Base-by-base conservation (phyloP, 2,888 invertebrate genomes). In the Polydrusus pterygomalis region DNA sequence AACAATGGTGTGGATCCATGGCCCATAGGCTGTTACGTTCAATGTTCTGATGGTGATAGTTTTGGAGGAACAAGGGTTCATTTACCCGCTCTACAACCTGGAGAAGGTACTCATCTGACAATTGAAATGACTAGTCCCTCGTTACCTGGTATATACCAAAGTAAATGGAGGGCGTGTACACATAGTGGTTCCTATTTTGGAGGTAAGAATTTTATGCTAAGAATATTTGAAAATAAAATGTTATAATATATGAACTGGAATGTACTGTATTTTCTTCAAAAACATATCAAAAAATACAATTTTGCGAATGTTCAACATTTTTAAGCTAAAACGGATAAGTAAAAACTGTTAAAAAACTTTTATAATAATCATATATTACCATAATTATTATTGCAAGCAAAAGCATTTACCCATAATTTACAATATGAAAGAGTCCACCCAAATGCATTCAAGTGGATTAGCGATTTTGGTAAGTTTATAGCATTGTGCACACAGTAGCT, bases 141-240 rank as follows among this genome's bases (percentile, higher is more conserved):
- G 13, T 86, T 89, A 72, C 90, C 93, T 49, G 96, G 96, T 11
- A 91, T 92, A 17, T 95, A 94, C 87, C 92, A 94, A 87, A 95
- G 95, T 81, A 94, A 95, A 89, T 98, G 97, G 94, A 92, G 97
- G 84, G 91, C 98, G 90, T 93, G 94, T 84, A 96, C 96, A 74
- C 91, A 95, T 49, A 93, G 93, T 83, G 97, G 97, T 77, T 92
- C 94, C 82, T 96, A 94, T 88, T 97, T 98, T 90, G 98, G 98
- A 87, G 97, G 97, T 97, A 89, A 86, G 83, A 78, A 25, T 34
- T 7, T 7, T 6, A 34, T 34, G 7, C 34, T 34, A 34, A 9
- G 34, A 34, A 25, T 25, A 5, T 25, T 25, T 25, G 25, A 25
- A 5, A 25, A 25, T 25, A 25, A 5, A 25, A 25, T 25, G 25